phyloP scores from a whole-genome alignment of 2,888 invertebrate species.

The Rhabditoides inermis region DNA sequence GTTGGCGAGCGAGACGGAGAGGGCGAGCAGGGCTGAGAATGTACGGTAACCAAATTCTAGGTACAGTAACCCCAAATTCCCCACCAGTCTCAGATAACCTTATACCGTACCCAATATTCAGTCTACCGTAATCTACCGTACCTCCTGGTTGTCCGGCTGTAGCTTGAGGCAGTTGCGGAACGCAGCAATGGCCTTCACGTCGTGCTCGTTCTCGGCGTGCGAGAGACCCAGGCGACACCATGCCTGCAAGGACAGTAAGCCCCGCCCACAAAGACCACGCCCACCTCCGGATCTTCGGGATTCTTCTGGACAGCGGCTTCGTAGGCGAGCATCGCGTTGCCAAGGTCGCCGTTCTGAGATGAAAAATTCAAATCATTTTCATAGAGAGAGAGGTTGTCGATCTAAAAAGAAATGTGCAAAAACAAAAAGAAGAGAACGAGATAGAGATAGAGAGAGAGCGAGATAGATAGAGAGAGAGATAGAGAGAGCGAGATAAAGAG shows the following conservation, averaged over 20 bases:
- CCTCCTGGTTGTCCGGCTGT: constrained; percentile 36
- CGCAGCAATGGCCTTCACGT: constrained; percentile 83
- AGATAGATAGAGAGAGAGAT: too few species aligned
- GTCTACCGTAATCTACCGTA: too few species aligned
- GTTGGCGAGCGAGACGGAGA: constrained; percentile 90
- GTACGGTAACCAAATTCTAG: constrained; percentile 63
- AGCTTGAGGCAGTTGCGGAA: constrained; percentile 63
- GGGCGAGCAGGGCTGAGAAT: constrained; percentile 80
- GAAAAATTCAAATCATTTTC: too few species aligned
- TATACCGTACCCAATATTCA: too few species aligned
- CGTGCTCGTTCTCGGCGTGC: constrained; percentile 95
- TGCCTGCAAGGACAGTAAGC: constrained; percentile 49
- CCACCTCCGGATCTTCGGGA: constrained; percentile 37
- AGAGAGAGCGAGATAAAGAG: too few species aligned
- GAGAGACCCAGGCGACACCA: constrained; percentile 75
- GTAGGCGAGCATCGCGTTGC: constrained; percentile 88
- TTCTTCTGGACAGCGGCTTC: constrained; percentile 71
- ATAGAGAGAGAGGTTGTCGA: too few species aligned
- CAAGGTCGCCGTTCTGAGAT: constrained; percentile 84
- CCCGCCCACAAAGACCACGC: background rate
- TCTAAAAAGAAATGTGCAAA: too few species aligned
- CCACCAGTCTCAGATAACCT: too few species aligned
- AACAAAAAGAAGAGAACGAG: too few species aligned
- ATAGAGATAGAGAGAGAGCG: too few species aligned
- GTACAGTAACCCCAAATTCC: too few species aligned